Evolutionary conservation across 1,140 invertebrate species (phyloP).

Genomic region (Drosophila rufa): DNA sequence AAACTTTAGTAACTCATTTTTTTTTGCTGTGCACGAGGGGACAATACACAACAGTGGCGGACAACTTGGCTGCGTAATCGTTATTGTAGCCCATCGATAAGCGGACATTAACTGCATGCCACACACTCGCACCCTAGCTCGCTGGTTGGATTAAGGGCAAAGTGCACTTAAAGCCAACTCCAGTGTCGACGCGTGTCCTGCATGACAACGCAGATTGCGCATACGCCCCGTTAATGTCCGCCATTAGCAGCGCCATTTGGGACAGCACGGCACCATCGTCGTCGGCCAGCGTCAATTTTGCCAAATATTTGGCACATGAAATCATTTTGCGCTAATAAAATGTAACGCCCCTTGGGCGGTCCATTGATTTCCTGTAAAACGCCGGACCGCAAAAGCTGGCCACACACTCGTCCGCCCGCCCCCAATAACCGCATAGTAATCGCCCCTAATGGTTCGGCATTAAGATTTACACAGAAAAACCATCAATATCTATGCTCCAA

Average conservation of each 20-base stretch:
- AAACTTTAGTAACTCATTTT: background rate
- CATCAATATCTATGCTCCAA: constrained; percentile 49
- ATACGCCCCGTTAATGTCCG: constrained; percentile 77
- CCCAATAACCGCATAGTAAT: constrained; percentile 41
- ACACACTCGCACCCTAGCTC: constrained; percentile 12
- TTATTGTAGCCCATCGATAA: constrained; percentile 65
- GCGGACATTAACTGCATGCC: constrained; percentile 61
- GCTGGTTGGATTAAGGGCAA: constrained; percentile 57
- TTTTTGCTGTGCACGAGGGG: background rate
- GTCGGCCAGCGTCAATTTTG: constrained; percentile 68
- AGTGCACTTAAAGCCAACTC: constrained; percentile 74
- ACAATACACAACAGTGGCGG: constrained; percentile 24
- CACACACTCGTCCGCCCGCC: constrained; percentile 31
- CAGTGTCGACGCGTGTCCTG: constrained; percentile 53
- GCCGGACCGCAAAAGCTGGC: constrained; percentile 58
- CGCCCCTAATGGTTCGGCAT: constrained; percentile 26
- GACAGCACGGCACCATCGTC: constrained; percentile 36
- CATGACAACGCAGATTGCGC: constrained; percentile 68
- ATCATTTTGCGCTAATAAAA: constrained; percentile 82
- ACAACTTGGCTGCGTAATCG: constrained; percentile 38
- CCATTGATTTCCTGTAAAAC: constrained; percentile 80
- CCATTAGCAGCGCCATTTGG: constrained; percentile 74
- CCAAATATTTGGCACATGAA: constrained; percentile 82
- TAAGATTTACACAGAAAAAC: constrained; percentile 45
- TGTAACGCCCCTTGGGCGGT: constrained; percentile 51